Percentiles rank a stretch among this genome's conserved stretches.
Evolutionary conservation across 2,888 invertebrate species (phyloP).

Genomic region (Homarus gammarus): DNA sequence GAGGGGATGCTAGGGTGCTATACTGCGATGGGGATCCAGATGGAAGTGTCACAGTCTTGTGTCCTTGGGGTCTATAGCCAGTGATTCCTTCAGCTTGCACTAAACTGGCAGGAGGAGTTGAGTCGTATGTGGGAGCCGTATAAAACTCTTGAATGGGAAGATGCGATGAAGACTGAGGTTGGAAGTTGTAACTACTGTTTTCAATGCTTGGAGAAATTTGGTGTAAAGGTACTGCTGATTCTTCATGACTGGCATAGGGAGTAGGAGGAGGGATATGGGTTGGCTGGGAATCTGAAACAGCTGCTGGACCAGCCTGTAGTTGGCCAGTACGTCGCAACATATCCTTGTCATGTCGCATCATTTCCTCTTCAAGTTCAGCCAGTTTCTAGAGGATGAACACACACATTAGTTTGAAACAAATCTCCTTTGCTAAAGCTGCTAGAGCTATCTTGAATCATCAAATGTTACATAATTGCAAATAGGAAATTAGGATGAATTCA

Average conservation of each 20-base stretch:
- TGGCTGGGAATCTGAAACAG: not conserved
- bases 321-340: constrained; percentile 64
- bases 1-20: constrained; percentile 53
- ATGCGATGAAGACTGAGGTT: constrained; percentile 36
- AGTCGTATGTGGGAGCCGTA: constrained; percentile 54
- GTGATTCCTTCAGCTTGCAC: not conserved
- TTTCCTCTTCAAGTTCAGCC: constrained; percentile 74
- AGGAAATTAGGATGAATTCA: constrained; percentile 11
- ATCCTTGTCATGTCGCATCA: constrained; percentile 73
- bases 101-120: constrained; percentile 30
- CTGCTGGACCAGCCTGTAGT: constrained; percentile 7
- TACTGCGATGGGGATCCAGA: constrained; percentile 60
- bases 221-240: not conserved
- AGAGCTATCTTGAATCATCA: too few relatives aligned
- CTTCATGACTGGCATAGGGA: constrained; percentile 28
- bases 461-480: not conserved
- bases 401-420: not conserved
- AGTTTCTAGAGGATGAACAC: constrained; percentile 61
- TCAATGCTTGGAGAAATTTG: not conserved
- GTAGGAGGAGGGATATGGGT: constrained; percentile 21
- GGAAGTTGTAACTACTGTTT: constrained; percentile 23
- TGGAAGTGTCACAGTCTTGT: constrained; percentile 36
- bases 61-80: not conserved
- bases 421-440: not conserved
- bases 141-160: constrained; percentile 63